These are phyloP conservation scores for Halichoeres trimaculatus DNA, from an alignment of 2,113 vertebrate species.

Conservation along the genomic window DNA sequence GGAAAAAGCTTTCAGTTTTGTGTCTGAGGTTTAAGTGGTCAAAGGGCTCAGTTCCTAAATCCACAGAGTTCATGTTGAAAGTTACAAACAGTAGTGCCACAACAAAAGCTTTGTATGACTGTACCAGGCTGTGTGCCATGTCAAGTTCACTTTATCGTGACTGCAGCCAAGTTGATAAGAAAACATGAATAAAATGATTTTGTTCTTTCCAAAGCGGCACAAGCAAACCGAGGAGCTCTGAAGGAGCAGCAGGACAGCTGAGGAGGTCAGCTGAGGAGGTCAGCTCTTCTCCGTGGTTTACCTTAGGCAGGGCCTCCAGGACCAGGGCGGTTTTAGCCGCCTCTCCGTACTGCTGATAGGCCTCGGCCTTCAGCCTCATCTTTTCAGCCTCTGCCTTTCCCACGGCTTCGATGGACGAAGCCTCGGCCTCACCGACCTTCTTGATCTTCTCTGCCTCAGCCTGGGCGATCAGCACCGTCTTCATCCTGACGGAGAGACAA, in stretches of 20 bases:
- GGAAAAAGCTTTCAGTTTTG: too few species aligned
- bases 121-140: too few species aligned
- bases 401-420: slow-evolving; percentile 87
- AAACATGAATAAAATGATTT: too few species aligned
- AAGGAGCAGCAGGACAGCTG: background rate
- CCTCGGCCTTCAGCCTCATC: slow-evolving; percentile 95
- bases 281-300: slow-evolving; percentile 63
- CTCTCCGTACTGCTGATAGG: slow-evolving; percentile 91
- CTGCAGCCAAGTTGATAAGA: too few species aligned
- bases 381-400: slow-evolving; percentile 93
- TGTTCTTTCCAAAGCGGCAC: background rate
- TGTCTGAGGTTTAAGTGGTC: too few species aligned
- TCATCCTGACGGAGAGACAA: slow-evolving; percentile 79
- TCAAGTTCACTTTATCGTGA: too few species aligned
- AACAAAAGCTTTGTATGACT: too few species aligned
- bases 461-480: slow-evolving; percentile 90
- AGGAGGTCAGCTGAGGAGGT: too few species aligned
- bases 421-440: slow-evolving; percentile 91
- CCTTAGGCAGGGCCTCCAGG: slow-evolving; percentile 92
- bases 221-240: background rate
- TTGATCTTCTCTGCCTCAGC: slow-evolving; percentile 94
- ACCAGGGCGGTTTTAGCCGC: slow-evolving; percentile 92
- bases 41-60: too few species aligned
- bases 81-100: too few species aligned
- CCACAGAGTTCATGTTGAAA: too few species aligned